phyloP scores from a whole-genome alignment of 2,113 vertebrate species.

The Neolamprologus devosi region DNA sequence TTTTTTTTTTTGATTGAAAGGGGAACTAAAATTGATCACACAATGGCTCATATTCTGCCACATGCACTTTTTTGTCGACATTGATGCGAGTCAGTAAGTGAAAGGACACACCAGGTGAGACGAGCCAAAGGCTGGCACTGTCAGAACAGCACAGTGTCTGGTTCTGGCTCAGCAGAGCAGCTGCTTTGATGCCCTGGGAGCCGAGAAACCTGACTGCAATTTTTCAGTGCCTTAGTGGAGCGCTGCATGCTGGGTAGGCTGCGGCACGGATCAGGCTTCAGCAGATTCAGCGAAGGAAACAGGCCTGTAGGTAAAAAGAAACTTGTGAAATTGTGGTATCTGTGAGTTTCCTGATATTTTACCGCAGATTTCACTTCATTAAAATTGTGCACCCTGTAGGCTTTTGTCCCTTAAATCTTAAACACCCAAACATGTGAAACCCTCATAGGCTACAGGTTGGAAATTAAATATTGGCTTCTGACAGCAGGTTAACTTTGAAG shows the following conservation, averaged over 20 bases:
- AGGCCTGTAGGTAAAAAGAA: slow-evolving; percentile 38
- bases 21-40: neutral
- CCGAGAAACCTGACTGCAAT: slow-evolving; percentile 16
- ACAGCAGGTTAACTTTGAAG: neutral
- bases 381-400: neutral
- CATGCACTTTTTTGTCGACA: neutral
- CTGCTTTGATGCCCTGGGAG: slow-evolving; percentile 44
- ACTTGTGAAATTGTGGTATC: slow-evolving; percentile 1
- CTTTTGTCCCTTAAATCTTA: neutral
- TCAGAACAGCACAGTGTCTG: slow-evolving; percentile 71
- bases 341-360: neutral
- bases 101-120: slow-evolving; percentile 18
- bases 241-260: slow-evolving; percentile 41
- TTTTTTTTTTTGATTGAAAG: neutral
- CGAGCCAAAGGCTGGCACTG: neutral
- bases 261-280: slow-evolving; percentile 11
- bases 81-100: neutral
- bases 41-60: neutral
- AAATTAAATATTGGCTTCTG: neutral
- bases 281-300: slow-evolving; percentile 23
- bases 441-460: neutral
- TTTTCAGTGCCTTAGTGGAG: slow-evolving; percentile 29
- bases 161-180: slow-evolving; percentile 46
- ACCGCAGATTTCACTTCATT: neutral
- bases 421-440: neutral